Base-by-base conservation (phyloP, 2,888 invertebrate genomes). In the Drosophila kuntzei region DNA sequence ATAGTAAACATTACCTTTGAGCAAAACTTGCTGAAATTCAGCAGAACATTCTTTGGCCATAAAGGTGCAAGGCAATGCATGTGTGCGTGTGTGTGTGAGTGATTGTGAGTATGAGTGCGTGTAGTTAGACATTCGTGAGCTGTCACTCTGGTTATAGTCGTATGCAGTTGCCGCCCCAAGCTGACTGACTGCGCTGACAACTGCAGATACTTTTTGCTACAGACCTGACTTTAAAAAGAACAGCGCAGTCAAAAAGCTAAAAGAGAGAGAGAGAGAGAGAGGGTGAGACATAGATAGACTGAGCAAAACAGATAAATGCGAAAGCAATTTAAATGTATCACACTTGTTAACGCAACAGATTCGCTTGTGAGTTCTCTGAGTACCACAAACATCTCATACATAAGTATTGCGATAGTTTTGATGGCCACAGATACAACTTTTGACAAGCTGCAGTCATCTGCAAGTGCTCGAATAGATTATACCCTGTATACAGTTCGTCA, bases 121-220 rank as follows among this genome's bases (percentile, higher is more conserved):
- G 27, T 25, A 46, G 39, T 18, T 53, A 43, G 34, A 47, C 44
- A 53, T 61, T 49, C 53, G 37, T 57, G 61, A 34, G 53, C 77
- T 73, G 77, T 73, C 76, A 76, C 53, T 76, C 65, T 50, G 47
- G 32, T 53, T 71, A 65, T 61, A 57, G 29, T 39, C 60, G 43
- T 58, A 50, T 54, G 53, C 68, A 60, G 57, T 46, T 29, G 20
- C 51, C 36, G 59, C 63, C 62, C 55, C 20, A 32, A 69, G 69
- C 69, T 73, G 63, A 62, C 58, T 62, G 58, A 70, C 51, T 67
- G 55, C 55, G 59, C 76, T 76, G 75, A 75, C 75, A 76, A 62
- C 62, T 57, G 63, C 76, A 76, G 62, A 47, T 63, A 39, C 59
- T 51, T 57, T 41, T 32, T 27, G 41, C 58, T 51, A 43, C 76